Percentiles rank a stretch among this genome's conserved stretches.
These are phyloP conservation scores for Acrobasis consociella DNA, from an alignment of 2,888 invertebrate genomes.

Conservation along the genomic window DNA sequence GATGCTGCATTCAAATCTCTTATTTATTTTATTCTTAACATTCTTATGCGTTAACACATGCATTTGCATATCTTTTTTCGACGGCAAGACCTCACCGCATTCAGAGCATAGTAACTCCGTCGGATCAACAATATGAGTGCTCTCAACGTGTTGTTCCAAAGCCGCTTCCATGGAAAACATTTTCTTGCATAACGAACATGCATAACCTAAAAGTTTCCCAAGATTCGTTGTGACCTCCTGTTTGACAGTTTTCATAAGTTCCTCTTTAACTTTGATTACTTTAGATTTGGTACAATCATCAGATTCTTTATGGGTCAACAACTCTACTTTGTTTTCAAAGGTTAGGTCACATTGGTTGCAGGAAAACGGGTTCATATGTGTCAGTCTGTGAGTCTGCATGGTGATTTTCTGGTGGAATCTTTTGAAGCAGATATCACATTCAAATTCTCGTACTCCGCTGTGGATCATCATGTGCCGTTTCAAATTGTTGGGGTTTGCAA, in stretches of 20 bases:
- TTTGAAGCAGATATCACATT: slow-evolving; percentile 74
- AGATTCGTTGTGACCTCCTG: slow-evolving; percentile 68
- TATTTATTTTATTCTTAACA: slow-evolving; percentile 50
- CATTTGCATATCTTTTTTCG: slow-evolving; percentile 60
- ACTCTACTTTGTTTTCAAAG: slow-evolving; percentile 54
- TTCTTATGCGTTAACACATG: slow-evolving; percentile 59
- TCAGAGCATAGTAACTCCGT: slow-evolving; percentile 62
- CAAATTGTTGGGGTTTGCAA: slow-evolving; percentile 75
- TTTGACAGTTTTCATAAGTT: slow-evolving; percentile 71
- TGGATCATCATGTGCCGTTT: slow-evolving; percentile 80
- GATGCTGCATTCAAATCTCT: slow-evolving; percentile 68
- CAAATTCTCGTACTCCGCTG: slow-evolving; percentile 68
- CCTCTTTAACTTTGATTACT: slow-evolving; percentile 60
- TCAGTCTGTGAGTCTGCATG: slow-evolving; percentile 75
- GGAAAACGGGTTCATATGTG: slow-evolving; percentile 63
- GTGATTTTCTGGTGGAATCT: slow-evolving; percentile 76
- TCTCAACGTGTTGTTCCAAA: slow-evolving; percentile 71
- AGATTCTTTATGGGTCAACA: slow-evolving; percentile 56
- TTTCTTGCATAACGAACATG: slow-evolving; percentile 73
- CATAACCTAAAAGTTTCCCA: slow-evolving; percentile 69
- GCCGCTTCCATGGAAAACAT: slow-evolving; percentile 75
- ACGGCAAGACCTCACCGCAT: slow-evolving; percentile 65
- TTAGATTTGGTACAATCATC: slow-evolving; percentile 59
- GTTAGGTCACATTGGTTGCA: slow-evolving; percentile 66
- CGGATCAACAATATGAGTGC: slow-evolving; percentile 61